Percentiles rank a stretch among this genome's conserved stretches.
Conservation (phyloP, 2,888 invertebrate species). For the Metopia argyrocephala region DNA sequence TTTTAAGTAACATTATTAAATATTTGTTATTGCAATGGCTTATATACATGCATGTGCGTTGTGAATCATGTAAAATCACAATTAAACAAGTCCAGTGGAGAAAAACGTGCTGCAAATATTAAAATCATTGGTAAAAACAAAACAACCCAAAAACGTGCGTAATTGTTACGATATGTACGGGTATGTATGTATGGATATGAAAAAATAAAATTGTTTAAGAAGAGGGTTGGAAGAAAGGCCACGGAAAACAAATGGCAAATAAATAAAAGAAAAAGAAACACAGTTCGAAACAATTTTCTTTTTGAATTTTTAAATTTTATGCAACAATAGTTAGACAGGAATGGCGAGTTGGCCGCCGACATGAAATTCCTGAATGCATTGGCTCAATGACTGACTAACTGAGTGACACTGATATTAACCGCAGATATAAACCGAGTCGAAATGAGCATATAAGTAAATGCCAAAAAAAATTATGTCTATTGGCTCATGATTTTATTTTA, state of each 20-base stretch:
- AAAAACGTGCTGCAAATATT: slow-evolving; percentile 52
- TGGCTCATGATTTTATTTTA: no score
- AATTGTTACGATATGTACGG: not conserved
- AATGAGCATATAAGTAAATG: not conserved
- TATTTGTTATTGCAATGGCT: not conserved
- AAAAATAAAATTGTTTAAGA: no score
- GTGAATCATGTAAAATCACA: slow-evolving; percentile 42
- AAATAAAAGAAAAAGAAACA: not conserved
- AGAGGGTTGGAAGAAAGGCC: not conserved
- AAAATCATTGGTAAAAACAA: slow-evolving; percentile 3
- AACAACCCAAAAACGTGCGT: slow-evolving; percentile 12
- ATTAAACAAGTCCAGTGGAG: slow-evolving; percentile 36
- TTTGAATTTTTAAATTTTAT: slow-evolving; percentile 2
- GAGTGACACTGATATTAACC: slow-evolving; percentile 27
- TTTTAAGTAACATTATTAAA: not conserved
- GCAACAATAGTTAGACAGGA: slow-evolving; percentile 10
- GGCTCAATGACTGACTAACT: slow-evolving; percentile 43
- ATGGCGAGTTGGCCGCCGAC: not conserved
- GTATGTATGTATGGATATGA: no score
- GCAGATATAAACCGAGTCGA: slow-evolving; percentile 29
- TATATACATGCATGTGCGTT: not conserved
- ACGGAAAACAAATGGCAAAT: not conserved
- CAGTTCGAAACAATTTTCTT: not conserved
- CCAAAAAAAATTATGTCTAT: slow-evolving; percentile 14
- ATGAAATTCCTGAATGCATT: not conserved